phyloP scores from a whole-genome alignment of 2,113 vertebrate species.

The Octodon degus region DNA sequence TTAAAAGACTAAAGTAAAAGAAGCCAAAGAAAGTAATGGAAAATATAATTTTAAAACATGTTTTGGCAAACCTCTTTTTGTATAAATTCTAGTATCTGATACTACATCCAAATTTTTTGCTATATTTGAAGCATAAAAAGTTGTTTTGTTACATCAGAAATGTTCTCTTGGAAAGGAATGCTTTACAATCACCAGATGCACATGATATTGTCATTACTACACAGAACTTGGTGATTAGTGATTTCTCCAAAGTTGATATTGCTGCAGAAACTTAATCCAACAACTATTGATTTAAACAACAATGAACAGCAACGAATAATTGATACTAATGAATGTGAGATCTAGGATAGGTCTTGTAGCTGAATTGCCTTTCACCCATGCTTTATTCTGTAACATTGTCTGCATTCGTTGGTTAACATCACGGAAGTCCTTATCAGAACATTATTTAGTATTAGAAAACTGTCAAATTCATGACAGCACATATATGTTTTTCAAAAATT shows the following conservation, averaged over 20 bases:
- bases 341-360: not conserved
- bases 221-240: not conserved
- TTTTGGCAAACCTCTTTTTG: not conserved
- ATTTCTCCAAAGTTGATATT: not conserved
- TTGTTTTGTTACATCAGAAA: not conserved
- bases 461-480: not conserved
- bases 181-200: not conserved
- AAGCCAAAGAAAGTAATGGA: not conserved
- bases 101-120: not conserved
- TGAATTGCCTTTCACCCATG: not conserved
- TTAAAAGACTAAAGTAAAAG: not conserved
- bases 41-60: not conserved
- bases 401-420: conserved; percentile 3
- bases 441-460: conserved; percentile 4
- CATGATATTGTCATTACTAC: not conserved
- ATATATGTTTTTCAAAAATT: conserved; percentile 20
- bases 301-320: not conserved
- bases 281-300: not conserved
- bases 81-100: not conserved
- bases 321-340: not conserved
- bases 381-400: not conserved
- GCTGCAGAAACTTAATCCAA: not conserved
- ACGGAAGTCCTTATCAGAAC: not conserved
- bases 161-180: not conserved
- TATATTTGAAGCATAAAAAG: not conserved